These are phyloP conservation scores for Magallana nippona DNA, from an alignment of 2,888 invertebrate species.

Conservation along the genomic window DNA sequence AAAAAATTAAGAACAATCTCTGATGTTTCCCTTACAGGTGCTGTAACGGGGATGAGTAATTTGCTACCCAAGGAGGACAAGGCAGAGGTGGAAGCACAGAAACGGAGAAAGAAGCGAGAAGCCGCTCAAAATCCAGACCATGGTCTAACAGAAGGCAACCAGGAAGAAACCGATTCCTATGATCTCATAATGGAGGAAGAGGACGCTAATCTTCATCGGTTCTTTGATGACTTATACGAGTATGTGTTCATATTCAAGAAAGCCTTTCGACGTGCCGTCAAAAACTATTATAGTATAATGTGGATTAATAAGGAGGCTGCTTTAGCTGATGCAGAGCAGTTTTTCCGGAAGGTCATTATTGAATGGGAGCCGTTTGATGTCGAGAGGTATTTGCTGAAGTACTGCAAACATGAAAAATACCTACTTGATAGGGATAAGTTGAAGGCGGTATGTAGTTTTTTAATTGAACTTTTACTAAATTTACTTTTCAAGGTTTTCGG, in stretches of 20 bases:
- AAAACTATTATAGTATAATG: conserved; percentile 54
- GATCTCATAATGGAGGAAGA: conserved; percentile 57
- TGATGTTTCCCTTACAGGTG: conserved; percentile 50
- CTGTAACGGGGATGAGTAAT: conserved; percentile 59
- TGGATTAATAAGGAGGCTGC: conserved; percentile 57
- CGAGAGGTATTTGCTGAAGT: conserved; percentile 57
- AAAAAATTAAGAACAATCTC: not conserved
- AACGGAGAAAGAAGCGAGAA: conserved; percentile 27
- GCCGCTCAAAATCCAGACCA: conserved; percentile 22
- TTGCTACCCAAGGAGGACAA: conserved; percentile 56
- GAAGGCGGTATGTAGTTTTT: conserved; percentile 43
- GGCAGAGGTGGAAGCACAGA: conserved; percentile 12
- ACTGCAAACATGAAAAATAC: conserved; percentile 38
- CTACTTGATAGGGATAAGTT: conserved; percentile 33
- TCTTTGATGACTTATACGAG: conserved; percentile 59
- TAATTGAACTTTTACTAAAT: not conserved
- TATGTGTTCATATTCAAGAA: conserved; percentile 55
- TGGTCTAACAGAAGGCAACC: conserved; percentile 47
- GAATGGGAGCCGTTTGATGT: conserved; percentile 65
- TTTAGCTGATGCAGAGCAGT: conserved; percentile 52
- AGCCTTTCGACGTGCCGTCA: conserved; percentile 47
- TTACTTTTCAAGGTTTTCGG: not conserved
- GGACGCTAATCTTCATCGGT: conserved; percentile 53
- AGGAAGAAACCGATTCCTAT: conserved; percentile 54
- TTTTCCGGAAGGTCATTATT: conserved; percentile 59